Evolutionary conservation across 2,888 invertebrate genomes (phyloP), one percentile per base, ranked within the genome.

Genomic region (Drosophila sordidula): DNA sequence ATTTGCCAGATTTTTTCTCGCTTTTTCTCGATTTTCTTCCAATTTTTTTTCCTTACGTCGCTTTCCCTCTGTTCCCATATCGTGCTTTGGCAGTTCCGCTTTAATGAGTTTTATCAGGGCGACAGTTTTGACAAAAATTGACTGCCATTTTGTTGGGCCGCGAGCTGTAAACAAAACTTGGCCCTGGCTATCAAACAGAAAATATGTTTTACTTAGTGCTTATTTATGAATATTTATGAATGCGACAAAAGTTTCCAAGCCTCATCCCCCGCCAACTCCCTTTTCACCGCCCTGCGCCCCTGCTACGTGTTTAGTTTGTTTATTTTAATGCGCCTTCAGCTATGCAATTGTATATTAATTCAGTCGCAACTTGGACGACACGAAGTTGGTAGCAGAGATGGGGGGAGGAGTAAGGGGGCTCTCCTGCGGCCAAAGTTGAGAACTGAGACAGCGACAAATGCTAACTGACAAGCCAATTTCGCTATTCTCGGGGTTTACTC

Each of bases 221-320:
- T 70, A 80, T 88, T 87, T 87, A 87, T 89, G 87, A 89, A 86
- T 87, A 89, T 87, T 87, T 89, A 86, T 86, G 87, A 88, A 78
- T 75, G 80, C 84, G 87, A 73, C 80, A 86, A 85, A 86, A 88
- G 78, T 83, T 88, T 78, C 41, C 57, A 12, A 34, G 49, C 55
- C 46, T 38, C 12, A 22, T 3, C 29, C 8, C 41, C 18, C 18
- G 16, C 47, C 22, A 36, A 34, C 41, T 32, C 32, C 16, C 9
- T 11, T 41, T 11, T 4, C 36, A 16, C 29, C n/a, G 0, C 25
- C 14, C 26, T 2, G n/a, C 12, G 18, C 41, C 39, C 41, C 18
- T 47, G 57, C 51, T 55, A 70, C 70, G 72, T 78, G 71, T 70
- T 83, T 83, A 78, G 77, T 86, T 86, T 82, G 77, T 82, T 86